phyloP scores from a whole-genome alignment of 1,140 invertebrate species.

The Battus philenor region DNA sequence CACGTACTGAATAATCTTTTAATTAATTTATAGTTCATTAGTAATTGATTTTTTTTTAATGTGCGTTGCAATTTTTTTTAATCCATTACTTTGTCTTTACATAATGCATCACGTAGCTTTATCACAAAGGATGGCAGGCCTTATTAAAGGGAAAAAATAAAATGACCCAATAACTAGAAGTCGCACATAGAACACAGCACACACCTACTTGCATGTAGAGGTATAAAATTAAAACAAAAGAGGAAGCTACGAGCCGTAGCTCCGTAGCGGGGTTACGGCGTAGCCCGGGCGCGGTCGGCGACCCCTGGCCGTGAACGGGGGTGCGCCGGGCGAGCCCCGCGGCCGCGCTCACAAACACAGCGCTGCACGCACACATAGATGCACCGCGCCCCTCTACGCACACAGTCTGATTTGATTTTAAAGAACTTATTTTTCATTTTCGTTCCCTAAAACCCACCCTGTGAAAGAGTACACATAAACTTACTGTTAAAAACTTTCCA shows the following conservation, averaged over 20 bases:
- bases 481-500: no score
- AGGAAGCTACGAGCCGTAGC: slow-evolving; percentile 61
- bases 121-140: no score
- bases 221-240: slow-evolving; percentile 55
- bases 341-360: slow-evolving; percentile 18
- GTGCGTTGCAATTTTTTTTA: no score
- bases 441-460: no score
- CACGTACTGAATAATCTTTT: no score
- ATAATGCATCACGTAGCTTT: no score
- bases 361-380: slow-evolving; percentile 9
- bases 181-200: slow-evolving; percentile 17
- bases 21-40: no score
- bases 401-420: slow-evolving; percentile 29
- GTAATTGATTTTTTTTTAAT: no score
- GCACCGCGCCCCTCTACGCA: slow-evolving; percentile 39
- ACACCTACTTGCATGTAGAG: slow-evolving; percentile 26
- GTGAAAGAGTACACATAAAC: no score
- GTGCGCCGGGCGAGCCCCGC: slow-evolving; percentile 52
- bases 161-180: slow-evolving; percentile 56
- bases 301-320: slow-evolving; percentile 73
- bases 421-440: neutral
- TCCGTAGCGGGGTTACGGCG: slow-evolving; percentile 66
- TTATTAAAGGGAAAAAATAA: slow-evolving; percentile 21
- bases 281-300: slow-evolving; percentile 66
- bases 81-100: no score